Evolutionary conservation across 2,888 invertebrate genomes (phyloP).

Genomic region (Camponotus fellah): DNA sequence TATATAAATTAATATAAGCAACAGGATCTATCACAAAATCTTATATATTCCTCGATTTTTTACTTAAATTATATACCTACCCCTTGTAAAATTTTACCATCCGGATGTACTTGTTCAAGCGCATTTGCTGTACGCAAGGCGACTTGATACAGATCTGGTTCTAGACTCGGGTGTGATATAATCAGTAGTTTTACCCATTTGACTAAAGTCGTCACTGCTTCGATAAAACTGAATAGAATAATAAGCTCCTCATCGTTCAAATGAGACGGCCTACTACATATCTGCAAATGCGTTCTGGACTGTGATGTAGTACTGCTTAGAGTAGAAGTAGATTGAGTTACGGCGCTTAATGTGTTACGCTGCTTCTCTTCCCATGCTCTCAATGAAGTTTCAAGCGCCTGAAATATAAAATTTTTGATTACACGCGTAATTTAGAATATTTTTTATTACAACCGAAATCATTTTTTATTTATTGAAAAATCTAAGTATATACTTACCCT

Average conservation of each 20-base stretch:
- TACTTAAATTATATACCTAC: slow-evolving; percentile 82
- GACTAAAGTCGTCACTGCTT: slow-evolving; percentile 94
- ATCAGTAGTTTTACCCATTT: slow-evolving; percentile 92
- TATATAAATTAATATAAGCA: slow-evolving; percentile 26
- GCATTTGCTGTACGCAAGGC: slow-evolving; percentile 91
- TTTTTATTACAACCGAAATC: background rate
- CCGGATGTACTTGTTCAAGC: slow-evolving; percentile 92
- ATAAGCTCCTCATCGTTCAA: slow-evolving; percentile 90
- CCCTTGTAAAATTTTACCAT: slow-evolving; percentile 93
- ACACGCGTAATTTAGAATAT: background rate
- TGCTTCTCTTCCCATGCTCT: slow-evolving; percentile 96
- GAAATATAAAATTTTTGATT: slow-evolving; percentile 56
- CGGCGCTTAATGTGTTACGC: slow-evolving; percentile 86
- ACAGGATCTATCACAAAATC: background rate
- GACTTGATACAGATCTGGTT: slow-evolving; percentile 91
- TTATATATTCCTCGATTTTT: background rate
- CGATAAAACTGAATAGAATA: slow-evolving; percentile 92
- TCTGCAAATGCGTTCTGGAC: slow-evolving; percentile 79
- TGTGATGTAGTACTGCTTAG: slow-evolving; percentile 76
- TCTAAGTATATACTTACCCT: slow-evolving; percentile 87
- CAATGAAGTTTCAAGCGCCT: slow-evolving; percentile 95
- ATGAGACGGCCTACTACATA: slow-evolving; percentile 87
- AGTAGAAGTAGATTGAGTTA: slow-evolving; percentile 82
- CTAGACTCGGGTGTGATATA: slow-evolving; percentile 90
- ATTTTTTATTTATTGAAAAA: background rate